Evolutionary conservation across 1,140 invertebrate genomes (phyloP).

Genomic region (Drosophila leontia): DNA sequence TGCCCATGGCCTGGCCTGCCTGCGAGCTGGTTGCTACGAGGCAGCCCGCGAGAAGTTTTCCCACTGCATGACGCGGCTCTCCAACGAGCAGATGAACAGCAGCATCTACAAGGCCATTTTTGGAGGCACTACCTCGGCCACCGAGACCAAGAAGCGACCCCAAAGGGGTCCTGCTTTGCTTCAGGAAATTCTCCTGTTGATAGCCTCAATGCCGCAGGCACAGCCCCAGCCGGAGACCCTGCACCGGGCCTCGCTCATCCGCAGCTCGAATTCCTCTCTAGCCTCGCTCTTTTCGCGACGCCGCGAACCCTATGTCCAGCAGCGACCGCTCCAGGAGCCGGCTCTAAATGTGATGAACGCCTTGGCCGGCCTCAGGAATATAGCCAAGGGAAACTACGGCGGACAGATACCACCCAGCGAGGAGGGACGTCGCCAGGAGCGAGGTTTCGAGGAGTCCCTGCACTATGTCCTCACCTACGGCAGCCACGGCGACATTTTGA

Average conservation of each 20-base stretch:
- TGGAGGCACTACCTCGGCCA: not conserved
- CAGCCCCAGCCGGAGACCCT: slow-evolving; percentile 76
- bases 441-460: slow-evolving; percentile 90
- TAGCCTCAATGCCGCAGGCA: slow-evolving; percentile 87
- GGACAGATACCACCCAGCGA: slow-evolving; percentile 65
- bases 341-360: slow-evolving; percentile 87
- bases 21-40: slow-evolving; percentile 91
- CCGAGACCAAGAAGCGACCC: slow-evolving; percentile 58
- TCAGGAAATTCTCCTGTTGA: slow-evolving; percentile 89
- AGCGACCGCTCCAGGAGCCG: slow-evolving; percentile 86
- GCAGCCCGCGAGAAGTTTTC: slow-evolving; percentile 84
- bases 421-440: slow-evolving; percentile 84
- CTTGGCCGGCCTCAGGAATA: slow-evolving; percentile 86
- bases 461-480: slow-evolving; percentile 91
- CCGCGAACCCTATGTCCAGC: slow-evolving; percentile 85
- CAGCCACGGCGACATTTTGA: slow-evolving; percentile 88
- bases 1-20: slow-evolving; percentile 93
- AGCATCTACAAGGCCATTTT: slow-evolving; percentile 61
- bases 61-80: slow-evolving; percentile 85
- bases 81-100: slow-evolving; percentile 76
- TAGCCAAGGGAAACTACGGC: slow-evolving; percentile 86
- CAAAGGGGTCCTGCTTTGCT: slow-evolving; percentile 87
- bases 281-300: slow-evolving; percentile 69
- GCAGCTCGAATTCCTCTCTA: slow-evolving; percentile 73
- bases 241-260: slow-evolving; percentile 72